phyloP scores from a whole-genome alignment of 2,113 vertebrate genomes.

The Fulmarus glacialis region DNA sequence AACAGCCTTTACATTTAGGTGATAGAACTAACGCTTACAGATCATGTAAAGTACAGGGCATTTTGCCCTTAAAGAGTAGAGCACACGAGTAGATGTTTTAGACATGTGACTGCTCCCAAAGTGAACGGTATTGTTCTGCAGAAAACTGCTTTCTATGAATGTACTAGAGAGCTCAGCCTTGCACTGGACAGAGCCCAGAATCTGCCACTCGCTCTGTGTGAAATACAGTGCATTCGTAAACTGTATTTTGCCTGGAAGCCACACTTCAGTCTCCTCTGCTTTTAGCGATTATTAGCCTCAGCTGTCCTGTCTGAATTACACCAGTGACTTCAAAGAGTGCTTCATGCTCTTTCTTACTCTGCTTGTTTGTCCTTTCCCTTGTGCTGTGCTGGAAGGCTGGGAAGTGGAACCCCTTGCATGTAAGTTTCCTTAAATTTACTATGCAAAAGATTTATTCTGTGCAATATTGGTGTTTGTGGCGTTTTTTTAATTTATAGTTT shows the following conservation, averaged over 20 bases:
- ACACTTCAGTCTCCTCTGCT: neutral
- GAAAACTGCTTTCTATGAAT: neutral
- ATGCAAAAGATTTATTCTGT: neutral
- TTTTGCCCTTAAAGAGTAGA: neutral
- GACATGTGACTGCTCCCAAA: neutral
- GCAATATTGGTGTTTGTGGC: neutral
- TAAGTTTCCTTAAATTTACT: conserved; percentile 79
- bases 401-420: conserved; percentile 97
- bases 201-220: neutral
- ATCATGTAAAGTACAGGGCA: neutral
- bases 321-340: conserved; percentile 30
- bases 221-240: neutral
- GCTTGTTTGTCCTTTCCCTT: conserved; percentile 74
- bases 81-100: neutral
- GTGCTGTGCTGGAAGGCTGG: conserved; percentile 86
- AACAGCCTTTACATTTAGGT: neutral
- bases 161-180: neutral
- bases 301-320: conserved; percentile 3
- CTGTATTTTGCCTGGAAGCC: neutral
- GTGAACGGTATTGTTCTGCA: neutral
- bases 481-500: neutral
- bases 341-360: conserved; percentile 68
- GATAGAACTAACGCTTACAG: neutral
- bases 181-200: neutral
- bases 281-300: neutral